phyloP scores from a whole-genome alignment of 35 echinoderm and acorn worm species.

The Nesometra sesokonis region DNA sequence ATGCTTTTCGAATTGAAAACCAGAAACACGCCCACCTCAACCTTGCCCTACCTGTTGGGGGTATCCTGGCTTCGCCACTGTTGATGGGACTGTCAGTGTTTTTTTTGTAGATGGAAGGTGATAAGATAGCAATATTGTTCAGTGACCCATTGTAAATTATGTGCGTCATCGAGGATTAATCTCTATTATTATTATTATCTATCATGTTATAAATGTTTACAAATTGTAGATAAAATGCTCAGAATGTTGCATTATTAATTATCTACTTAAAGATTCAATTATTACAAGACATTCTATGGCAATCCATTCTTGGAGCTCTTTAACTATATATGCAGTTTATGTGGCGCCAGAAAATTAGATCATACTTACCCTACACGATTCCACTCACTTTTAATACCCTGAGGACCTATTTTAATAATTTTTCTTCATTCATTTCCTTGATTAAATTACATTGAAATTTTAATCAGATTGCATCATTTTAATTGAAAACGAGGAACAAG shows the following conservation, averaged over 20 bases:
- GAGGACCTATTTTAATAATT: not conserved
- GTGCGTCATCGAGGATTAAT: too few relatives aligned
- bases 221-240: too few relatives aligned
- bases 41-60: too few relatives aligned
- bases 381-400: not conserved
- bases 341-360: not conserved
- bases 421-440: not conserved
- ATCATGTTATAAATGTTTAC: too few relatives aligned
- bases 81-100: too few relatives aligned
- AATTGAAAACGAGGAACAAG: not conserved
- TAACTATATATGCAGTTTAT: not conserved
- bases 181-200: too few relatives aligned
- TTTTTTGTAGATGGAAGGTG: too few relatives aligned
- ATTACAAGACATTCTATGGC: not conserved
- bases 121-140: too few relatives aligned
- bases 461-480: not conserved
- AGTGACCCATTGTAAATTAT: too few relatives aligned
- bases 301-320: not conserved
- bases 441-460: not conserved
- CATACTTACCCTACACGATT: not conserved
- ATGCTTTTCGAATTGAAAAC: too few relatives aligned
- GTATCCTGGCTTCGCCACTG: too few relatives aligned
- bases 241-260: not conserved
- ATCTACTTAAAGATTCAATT: not conserved
- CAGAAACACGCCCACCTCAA: too few relatives aligned